phyloP scores from a whole-genome alignment of 2,113 vertebrate genomes.

The Symphodus melops region DNA sequence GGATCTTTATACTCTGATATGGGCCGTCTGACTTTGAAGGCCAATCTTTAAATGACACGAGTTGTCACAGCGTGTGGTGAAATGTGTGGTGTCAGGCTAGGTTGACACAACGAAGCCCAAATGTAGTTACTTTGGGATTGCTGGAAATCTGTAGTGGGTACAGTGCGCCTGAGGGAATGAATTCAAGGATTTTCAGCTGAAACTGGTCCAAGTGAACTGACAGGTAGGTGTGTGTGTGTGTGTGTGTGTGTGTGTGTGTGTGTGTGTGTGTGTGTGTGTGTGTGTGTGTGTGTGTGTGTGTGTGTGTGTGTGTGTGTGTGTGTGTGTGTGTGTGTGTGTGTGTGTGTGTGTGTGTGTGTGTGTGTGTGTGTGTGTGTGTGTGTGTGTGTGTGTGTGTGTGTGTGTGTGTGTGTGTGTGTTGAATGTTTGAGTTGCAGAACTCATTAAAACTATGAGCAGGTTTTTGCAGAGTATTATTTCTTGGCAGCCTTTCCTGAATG shows the following conservation, averaged over 20 bases:
- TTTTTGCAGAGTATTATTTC: conserved; percentile 49
- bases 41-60: conserved; percentile 29
- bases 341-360: too few species aligned
- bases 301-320: conserved; percentile 24
- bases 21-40: conserved; percentile 27
- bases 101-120: conserved; percentile 43
- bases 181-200: conserved; percentile 45
- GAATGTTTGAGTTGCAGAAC: conserved; percentile 66
- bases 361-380: too few species aligned
- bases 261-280: not conserved
- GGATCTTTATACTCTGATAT: conserved; percentile 41
- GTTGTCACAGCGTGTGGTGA: conserved; percentile 11
- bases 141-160: conserved; percentile 19
- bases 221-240: not conserved
- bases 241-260: too few species aligned
- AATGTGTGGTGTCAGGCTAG: conserved; percentile 32
- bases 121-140: conserved; percentile 40
- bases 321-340: not conserved
- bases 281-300: conserved; percentile 28
- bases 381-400: conserved; percentile 11
- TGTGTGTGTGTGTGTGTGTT: conserved; percentile 30
- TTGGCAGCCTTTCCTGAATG: conserved; percentile 56
- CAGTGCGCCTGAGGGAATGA: conserved; percentile 28
- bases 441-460: conserved; percentile 60
- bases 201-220: conserved; percentile 51